These are phyloP conservation scores for Champsocephalus esox DNA, from an alignment of 2,797 vertebrate species.

Conservation along the genomic window DNA sequence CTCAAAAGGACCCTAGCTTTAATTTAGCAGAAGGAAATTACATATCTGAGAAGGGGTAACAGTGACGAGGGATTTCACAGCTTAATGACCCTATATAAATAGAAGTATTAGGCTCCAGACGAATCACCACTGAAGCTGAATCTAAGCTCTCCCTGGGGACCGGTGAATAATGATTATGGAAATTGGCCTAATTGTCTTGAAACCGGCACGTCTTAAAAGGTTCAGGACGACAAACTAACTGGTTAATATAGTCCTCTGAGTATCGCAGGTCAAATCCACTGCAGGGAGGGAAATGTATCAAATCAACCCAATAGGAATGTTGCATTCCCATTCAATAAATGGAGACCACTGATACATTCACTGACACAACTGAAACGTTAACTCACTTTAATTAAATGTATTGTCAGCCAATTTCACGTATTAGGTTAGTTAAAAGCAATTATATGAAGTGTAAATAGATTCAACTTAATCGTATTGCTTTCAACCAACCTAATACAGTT, in stretches of 20 bases:
- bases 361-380: too few species aligned
- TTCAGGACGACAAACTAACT: constrained; percentile 61
- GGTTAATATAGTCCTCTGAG: constrained; percentile 38
- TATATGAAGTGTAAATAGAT: too few species aligned
- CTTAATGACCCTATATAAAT: constrained; percentile 80
- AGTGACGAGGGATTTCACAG: constrained; percentile 66
- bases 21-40: constrained; percentile 78
- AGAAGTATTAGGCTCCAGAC: constrained; percentile 71
- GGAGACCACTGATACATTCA: constrained; percentile 78
- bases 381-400: too few species aligned
- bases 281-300: constrained; percentile 34
- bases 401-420: too few species aligned
- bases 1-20: constrained; percentile 74
- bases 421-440: too few species aligned
- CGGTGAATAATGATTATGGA: constrained; percentile 68
- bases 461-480: too few species aligned
- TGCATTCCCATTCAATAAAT: constrained; percentile 51
- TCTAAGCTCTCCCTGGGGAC: constrained; percentile 53
- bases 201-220: constrained; percentile 42
- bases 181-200: constrained; percentile 70
- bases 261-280: constrained; percentile 20
- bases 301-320: constrained; percentile 39
- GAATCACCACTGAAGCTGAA: constrained; percentile 66
- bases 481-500: too few species aligned
- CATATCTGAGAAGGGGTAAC: constrained; percentile 59